Evolutionary conservation across 1,140 invertebrate species (phyloP), one percentile per base, ranked within the genome.

Genomic region (Sesamia nonagrioides): DNA sequence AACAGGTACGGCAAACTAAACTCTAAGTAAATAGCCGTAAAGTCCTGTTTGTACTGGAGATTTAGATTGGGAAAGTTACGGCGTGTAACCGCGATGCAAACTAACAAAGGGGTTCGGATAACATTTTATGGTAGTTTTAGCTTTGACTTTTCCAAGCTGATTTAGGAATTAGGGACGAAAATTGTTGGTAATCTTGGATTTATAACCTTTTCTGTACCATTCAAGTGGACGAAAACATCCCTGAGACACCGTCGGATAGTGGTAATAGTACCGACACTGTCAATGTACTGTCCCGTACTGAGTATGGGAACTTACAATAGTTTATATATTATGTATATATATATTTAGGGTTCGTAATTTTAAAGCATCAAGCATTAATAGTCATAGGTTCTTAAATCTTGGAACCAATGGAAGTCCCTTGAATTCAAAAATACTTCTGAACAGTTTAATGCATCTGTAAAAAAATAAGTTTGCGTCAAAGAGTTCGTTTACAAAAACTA

Each of bases 51-150:
- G 42, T 21, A 6, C 21, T 69, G 21, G 42, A 42, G 66, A 69
- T 69, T 69, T 48, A 69, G 50, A 48, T 69, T 45, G 40, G 11
- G 66, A 69, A 69, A 69, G 66, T 69, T 69, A 69, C 66, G 42
- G 42, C 66, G 50, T 69, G 66, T 69, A 69, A 69, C 66, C 66
- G 66, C 66, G 66, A 42, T 69, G 66, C 66, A 48, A 69, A 69
- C 66, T 69, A 69, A 69, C 66, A 69, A 50, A 18, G 66, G 66
- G 42, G 60, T n/a, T n/a, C 66, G 66, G 66, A 69, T 69, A 69
- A 69, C 66, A 69, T 69, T 69, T 50, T 69, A 69, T 69, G 66
- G 42, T 69, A 69, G 66, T 69, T 69, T 69, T 69, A 69, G 66
- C 45, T 69, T 69, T 69, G 66, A 50, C 66, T 69, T 69, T 50